phyloP scores from a whole-genome alignment of 2,797 vertebrate species.

The Babyrousa celebensis region DNA sequence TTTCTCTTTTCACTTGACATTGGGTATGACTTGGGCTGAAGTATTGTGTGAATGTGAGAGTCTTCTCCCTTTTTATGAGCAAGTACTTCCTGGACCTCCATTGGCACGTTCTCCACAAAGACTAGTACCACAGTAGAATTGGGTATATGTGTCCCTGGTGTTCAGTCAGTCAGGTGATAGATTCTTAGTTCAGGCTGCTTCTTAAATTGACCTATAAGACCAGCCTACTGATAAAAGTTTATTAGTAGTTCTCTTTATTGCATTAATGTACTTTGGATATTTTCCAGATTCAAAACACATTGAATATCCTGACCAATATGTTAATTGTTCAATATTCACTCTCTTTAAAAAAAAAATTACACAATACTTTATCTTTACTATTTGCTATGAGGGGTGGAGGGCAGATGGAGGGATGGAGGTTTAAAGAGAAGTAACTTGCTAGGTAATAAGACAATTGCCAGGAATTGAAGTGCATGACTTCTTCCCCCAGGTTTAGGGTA shows the following conservation, averaged over 20 bases:
- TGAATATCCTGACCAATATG: not conserved
- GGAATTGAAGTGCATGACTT: not conserved
- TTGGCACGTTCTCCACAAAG: not conserved
- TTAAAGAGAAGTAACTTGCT: not conserved
- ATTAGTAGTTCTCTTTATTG: not conserved
- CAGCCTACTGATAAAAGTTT: not conserved
- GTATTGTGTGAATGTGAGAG: not conserved
- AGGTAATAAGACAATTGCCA: constrained; percentile 47
- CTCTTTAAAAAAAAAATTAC: not conserved
- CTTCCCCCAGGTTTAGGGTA: not conserved
- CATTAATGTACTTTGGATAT: not conserved
- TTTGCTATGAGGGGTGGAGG: not conserved
- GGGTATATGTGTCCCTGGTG: no score
- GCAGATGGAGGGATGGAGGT: not conserved
- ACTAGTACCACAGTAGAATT: not conserved
- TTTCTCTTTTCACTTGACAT: not conserved
- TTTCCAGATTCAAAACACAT: constrained; percentile 1
- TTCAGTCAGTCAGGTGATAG: not conserved
- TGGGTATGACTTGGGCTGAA: not conserved
- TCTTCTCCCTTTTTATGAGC: not conserved
- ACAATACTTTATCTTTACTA: not conserved
- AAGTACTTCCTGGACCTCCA: not conserved
- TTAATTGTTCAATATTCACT: not conserved
- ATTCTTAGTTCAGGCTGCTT: not conserved
- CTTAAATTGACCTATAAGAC: not conserved